Conservation (phyloP, 2,888 invertebrate genomes). For the Dione juno region DNA sequence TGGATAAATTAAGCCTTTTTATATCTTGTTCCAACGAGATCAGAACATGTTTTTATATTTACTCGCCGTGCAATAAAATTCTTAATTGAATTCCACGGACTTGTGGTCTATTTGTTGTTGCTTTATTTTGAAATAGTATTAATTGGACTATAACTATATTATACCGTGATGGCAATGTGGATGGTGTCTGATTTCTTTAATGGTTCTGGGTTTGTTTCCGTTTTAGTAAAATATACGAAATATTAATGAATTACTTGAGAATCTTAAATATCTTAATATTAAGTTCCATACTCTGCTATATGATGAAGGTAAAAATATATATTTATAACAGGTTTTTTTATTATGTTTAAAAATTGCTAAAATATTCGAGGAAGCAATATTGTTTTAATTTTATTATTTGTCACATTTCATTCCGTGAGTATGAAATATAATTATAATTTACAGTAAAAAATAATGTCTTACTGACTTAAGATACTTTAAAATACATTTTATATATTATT, state of each 20-base stretch:
- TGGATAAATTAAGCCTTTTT: conserved; percentile 57
- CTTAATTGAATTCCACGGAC: conserved; percentile 53
- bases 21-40: conserved; percentile 51
- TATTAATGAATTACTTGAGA: too few relatives aligned
- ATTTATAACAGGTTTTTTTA: too few relatives aligned
- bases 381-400: too few relatives aligned
- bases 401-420: too few relatives aligned
- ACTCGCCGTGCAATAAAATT: conserved; percentile 56
- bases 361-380: too few relatives aligned
- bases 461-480: not conserved
- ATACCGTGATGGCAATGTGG: not conserved
- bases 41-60: conserved; percentile 56
- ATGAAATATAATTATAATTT: not conserved
- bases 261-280: too few relatives aligned
- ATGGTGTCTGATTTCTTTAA: not conserved
- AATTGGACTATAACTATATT: conserved; percentile 39
- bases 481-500: not conserved
- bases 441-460: conserved; percentile 10
- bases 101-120: conserved; percentile 41
- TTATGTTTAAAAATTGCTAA: too few relatives aligned
- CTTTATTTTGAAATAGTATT: conserved; percentile 41
- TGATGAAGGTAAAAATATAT: too few relatives aligned
- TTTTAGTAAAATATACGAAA: not conserved
- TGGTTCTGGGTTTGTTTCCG: not conserved
- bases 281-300: too few relatives aligned